These are phyloP conservation scores for Nomada lathburiana DNA, from an alignment of 2,888 invertebrate species.

Conservation along the genomic window DNA sequence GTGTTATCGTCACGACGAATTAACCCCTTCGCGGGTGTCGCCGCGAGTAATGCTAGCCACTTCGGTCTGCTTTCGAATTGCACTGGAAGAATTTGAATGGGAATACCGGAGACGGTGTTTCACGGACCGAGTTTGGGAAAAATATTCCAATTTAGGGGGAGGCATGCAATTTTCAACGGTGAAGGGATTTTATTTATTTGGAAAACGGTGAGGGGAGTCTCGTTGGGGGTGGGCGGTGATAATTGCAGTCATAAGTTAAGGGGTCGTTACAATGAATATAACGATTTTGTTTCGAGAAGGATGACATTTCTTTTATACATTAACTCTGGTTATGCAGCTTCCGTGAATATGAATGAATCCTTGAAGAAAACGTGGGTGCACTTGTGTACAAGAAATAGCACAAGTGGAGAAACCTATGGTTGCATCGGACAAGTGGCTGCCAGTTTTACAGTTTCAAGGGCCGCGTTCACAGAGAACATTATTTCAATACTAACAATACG, in stretches of 20 bases:
- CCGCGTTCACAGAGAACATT: conserved; percentile 18
- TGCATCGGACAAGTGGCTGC: conserved; percentile 67
- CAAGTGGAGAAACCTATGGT: conserved; percentile 68
- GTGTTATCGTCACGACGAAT: conserved; percentile 35
- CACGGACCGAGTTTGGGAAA: background rate
- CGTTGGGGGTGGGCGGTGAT: background rate
- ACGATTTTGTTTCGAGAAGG: no score
- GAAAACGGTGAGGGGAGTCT: no score
- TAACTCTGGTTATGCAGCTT: background rate
- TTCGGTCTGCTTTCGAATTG: conserved; percentile 29
- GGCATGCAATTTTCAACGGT: background rate
- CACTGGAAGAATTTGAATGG: conserved; percentile 33
- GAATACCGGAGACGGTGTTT: conserved; percentile 31
- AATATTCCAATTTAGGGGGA: conserved; percentile 35
- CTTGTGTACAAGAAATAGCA: conserved; percentile 43
- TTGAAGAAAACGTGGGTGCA: background rate
- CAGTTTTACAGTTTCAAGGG: conserved; percentile 49
- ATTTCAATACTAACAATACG: conserved; percentile 14
- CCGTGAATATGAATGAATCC: conserved; percentile 8
- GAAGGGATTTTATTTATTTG: background rate
- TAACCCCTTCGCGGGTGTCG: conserved; percentile 7
- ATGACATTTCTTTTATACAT: no score
- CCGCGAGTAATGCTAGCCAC: conserved; percentile 11
- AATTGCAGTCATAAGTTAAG: no score
- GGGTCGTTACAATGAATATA: no score